phyloP scores from a whole-genome alignment of 92 coral and sea anemone genomes.

The Porites divaricata region DNA sequence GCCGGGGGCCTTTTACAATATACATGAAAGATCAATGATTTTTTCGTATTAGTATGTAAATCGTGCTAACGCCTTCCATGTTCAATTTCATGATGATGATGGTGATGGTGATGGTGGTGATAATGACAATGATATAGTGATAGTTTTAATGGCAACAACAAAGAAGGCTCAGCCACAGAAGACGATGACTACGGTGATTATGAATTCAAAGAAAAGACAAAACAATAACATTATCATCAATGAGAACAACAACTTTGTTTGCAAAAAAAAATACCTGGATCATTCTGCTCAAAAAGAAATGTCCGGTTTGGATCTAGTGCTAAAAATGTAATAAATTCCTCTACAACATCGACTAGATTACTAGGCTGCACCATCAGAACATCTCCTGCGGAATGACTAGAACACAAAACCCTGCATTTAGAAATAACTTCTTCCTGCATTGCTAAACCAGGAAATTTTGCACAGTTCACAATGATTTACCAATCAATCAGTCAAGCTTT shows the following conservation, averaged over 20 bases:
- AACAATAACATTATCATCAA: not conserved
- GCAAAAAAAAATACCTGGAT: conserved; percentile 63
- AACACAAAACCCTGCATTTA: not conserved
- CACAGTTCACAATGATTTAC: no score
- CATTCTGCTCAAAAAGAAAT: conserved; percentile 77
- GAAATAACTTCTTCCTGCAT: no score
- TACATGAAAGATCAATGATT: no score
- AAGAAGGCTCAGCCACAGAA: not conserved
- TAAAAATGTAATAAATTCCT: conserved; percentile 82
- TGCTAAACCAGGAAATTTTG: no score
- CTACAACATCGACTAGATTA: conserved; percentile 81
- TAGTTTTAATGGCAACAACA: not conserved
- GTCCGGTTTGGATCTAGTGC: conserved; percentile 68
- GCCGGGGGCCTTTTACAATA: no score
- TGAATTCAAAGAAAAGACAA: no score
- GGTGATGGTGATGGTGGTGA: no score
- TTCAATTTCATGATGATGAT: no score
- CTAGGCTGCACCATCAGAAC: conserved; percentile 94
- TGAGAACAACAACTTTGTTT: not conserved
- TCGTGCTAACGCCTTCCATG: no score
- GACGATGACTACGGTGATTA: not conserved
- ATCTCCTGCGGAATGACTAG: conserved; percentile 90
- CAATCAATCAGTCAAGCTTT: no score
- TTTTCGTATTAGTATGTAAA: no score
- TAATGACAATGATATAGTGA: no score